These are phyloP conservation scores for Xiphias gladius DNA, from an alignment of 2,113 vertebrate genomes.

Conservation along the genomic window DNA sequence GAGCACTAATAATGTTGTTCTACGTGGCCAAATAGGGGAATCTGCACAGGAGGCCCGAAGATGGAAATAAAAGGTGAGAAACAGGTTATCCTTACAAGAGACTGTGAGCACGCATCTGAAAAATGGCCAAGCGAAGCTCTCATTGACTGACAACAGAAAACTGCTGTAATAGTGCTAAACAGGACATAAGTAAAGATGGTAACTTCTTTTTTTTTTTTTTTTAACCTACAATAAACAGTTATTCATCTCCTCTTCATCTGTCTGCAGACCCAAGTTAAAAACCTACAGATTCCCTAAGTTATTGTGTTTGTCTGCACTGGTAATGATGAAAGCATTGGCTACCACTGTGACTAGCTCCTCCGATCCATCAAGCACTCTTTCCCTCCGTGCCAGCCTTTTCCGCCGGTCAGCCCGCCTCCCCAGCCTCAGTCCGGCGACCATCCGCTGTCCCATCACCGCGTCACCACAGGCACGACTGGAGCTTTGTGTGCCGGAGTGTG, in stretches of 20 bases:
- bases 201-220: no score
- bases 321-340: constrained; percentile 25
- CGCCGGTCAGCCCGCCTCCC: constrained; percentile 41
- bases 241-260: neutral
- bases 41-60: neutral
- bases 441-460: constrained; percentile 44
- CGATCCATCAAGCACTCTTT: constrained; percentile 28
- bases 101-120: neutral
- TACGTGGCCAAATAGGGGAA: no score
- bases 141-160: neutral
- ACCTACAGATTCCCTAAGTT: neutral
- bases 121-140: neutral
- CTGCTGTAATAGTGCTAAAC: neutral
- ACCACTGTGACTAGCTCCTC: constrained; percentile 52
- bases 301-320: neutral
- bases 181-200: neutral
- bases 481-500: constrained; percentile 1
- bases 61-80: neutral
- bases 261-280: neutral
- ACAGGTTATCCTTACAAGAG: neutral
- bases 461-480: constrained; percentile 28
- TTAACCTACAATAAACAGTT: rapidly evolving
- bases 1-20: neutral
- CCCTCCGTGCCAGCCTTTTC: constrained; percentile 44
- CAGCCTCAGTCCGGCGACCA: constrained; percentile 52